Conservation (phyloP, 1,140 invertebrate genomes). For the Glossosoma conforme region DNA sequence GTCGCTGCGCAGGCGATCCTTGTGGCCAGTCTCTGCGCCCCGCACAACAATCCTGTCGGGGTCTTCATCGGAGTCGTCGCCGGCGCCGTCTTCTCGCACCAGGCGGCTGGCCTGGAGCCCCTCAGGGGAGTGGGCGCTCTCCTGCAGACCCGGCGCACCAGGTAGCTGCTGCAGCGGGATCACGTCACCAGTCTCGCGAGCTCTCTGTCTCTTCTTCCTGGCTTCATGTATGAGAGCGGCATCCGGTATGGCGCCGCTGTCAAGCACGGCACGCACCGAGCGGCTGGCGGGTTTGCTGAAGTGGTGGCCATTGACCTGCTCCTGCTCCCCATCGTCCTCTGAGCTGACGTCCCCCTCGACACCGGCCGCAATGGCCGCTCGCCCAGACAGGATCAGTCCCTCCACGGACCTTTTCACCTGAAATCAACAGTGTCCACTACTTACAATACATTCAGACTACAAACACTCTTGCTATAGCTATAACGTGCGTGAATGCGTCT, state of each 20-base stretch:
- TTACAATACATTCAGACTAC: too few relatives aligned
- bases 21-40: conserved; percentile 32
- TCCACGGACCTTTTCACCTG: conserved; percentile 37
- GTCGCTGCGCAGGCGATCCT: too few relatives aligned
- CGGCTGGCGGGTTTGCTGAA: conserved; percentile 39
- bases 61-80: conserved; percentile 60
- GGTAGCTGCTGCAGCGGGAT: conserved; percentile 69
- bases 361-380: conserved; percentile 73
- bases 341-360: conserved; percentile 67
- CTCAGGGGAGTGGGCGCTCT: background rate
- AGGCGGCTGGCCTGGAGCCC: conserved; percentile 46
- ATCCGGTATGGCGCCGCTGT: conserved; percentile 90
- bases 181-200: conserved; percentile 57
- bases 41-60: conserved; percentile 54
- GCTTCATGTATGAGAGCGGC: conserved; percentile 94
- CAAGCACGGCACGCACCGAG: conserved; percentile 51
- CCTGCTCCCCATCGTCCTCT: conserved; percentile 48
- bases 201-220: conserved; percentile 83
- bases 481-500: background rate
- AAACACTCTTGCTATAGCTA: background rate
- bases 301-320: conserved; percentile 35
- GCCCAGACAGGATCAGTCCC: conserved; percentile 66
- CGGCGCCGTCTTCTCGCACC: conserved; percentile 84
- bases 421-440: too few relatives aligned
- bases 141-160: conserved; percentile 34